A percentile compares a stretch with the other conserved stretches of the same genome.
Evolutionary conservation across 2,797 vertebrate genomes (phyloP).

Genomic region (Anableps anableps): DNA sequence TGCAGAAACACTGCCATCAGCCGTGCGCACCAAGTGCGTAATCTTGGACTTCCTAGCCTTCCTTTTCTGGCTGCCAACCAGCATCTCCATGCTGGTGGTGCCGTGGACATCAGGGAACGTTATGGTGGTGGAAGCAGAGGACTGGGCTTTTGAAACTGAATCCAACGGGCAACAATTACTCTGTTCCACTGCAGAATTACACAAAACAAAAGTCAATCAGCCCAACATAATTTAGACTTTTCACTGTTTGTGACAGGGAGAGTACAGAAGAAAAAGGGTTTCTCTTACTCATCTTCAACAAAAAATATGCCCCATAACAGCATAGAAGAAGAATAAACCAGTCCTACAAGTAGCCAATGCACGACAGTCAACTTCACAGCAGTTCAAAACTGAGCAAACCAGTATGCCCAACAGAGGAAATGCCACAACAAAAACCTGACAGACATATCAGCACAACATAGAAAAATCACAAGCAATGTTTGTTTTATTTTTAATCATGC

Average conservation of each 20-base stretch:
- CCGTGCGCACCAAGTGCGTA: constrained; percentile 94
- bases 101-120: constrained; percentile 86
- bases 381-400: not conserved
- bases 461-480: too few species aligned
- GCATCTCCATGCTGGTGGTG: constrained; percentile 83
- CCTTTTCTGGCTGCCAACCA: constrained; percentile 98
- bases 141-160: constrained; percentile 82
- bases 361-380: not conserved
- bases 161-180: constrained; percentile 83
- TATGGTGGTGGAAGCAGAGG: constrained; percentile 73
- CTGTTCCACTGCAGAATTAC: constrained; percentile 77
- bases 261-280: not conserved
- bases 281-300: too few species aligned
- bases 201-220: constrained; percentile 29
- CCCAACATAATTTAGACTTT: not conserved
- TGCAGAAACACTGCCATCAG: constrained; percentile 92
- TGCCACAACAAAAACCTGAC: not conserved
- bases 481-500: too few species aligned
- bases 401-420: too few species aligned
- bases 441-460: too few species aligned
- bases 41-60: constrained; percentile 99
- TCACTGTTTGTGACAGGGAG: not conserved
- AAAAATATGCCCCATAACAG: not conserved
- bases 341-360: not conserved
- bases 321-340: not conserved